Evolutionary conservation across 2,888 invertebrate genomes (phyloP), one percentile per base, ranked within the genome.

Genomic region (Neoascia interrupta): DNA sequence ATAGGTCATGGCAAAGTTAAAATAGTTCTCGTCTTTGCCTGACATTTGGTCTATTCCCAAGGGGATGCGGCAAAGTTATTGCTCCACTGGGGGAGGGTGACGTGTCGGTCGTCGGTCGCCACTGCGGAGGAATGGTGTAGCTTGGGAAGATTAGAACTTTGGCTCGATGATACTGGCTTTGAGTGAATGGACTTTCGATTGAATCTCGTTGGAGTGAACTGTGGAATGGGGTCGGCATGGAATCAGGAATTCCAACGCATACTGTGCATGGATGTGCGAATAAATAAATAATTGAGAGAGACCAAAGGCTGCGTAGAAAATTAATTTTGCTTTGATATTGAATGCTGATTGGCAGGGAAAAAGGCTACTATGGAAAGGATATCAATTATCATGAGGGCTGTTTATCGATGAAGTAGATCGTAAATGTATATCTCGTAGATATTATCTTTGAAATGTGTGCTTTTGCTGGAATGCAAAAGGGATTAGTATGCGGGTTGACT

Each of bases 1-100:
- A 60, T 21, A 60, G 58, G 58, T 53, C 73, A 66, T 58, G 70
- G 53, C 43, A 53, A 70, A 53, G 53, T 70, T 61, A 47, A 63
- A 70, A 54, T 16, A 54, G 61, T 56, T 34, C 8, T 51, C 51
- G 5, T 31, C 5, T 49, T 13, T 19, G 15, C 34, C 5, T 37
- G 13, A 13, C 28, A 11, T 5, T 47, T 36, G 34, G 31, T n/a
- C 47, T 47, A 39, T 5, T 72, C 54, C 47, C 54, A 47, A 13
- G 28, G 49, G 26, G 18, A 4, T 16, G 19, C n/a, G 21, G 41
- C 23, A 49, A 49, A 61, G 41, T 63, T 70, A 56, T 56, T 72
- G 41, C 72, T 56, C 19, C 16, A 49, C 19, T 56, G 64, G 64
- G n/a, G n/a, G n/a, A n/a, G n/a, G n/a, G n/a, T n/a, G n/a, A n/a